Evolutionary conservation across 1,140 invertebrate species (phyloP), one percentile per base, ranked within the genome.

Genomic region (Cheumatopsyche charites): DNA sequence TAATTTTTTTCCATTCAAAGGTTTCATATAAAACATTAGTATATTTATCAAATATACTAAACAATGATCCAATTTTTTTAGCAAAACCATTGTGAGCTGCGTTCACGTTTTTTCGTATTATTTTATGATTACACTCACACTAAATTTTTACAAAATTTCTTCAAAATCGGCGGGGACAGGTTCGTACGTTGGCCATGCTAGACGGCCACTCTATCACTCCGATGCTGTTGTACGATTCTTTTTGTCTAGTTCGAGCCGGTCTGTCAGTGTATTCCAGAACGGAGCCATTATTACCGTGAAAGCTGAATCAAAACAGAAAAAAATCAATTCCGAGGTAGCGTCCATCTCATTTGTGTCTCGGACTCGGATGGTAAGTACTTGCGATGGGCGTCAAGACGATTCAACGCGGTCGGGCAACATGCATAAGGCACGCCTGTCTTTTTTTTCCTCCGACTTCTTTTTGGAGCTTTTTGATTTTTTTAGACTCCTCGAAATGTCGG

Each of bases 251-350:
- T 62, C 58, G 23, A 21, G 19, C 41, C 68, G n/a, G 21, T 63
- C 21, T 26, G 23, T 17, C 61, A 36, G 15, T 49, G 49, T 26
- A 55, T 25, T 55, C 41, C 43, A 69, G 70, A 42, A 6, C n/a
- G 11, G 36, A 12, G 29, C 68, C 42, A 74, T 74, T 62, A 74
- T 74, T 74, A 67, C 62, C n/a, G 42, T 67, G 42, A 55, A 74
- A 47, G 73, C 36, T 73, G 62, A 66, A 73, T 66, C 43, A 49
- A 74, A 74, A 71, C 61, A 74, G 23, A 62, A 62, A 70, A 73
- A 70, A 70, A 62, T 62, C 29, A 58, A 69, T 69, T 58, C 49
- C 67, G 45, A 58, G 49, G 67, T 58, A 69, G 67, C 55, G 6
- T 62, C 68, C 26, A 62, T 21, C 58, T 42, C 55, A 47, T 62